Conservation (phyloP, 1,140 invertebrate species). For the Rhyzopertha dominica region DNA sequence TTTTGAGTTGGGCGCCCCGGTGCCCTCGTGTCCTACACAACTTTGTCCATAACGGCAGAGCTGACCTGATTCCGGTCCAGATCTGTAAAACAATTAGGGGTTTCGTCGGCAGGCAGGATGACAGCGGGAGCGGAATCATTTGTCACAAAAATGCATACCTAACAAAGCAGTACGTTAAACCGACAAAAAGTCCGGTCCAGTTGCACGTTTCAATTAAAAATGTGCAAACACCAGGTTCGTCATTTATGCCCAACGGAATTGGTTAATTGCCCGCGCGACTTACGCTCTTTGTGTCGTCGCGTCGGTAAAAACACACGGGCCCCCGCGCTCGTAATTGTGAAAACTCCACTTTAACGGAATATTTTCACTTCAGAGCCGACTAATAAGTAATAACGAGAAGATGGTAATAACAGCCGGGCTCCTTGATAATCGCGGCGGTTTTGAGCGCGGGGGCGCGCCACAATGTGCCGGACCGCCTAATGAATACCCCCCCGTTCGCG, state of each 20-base stretch:
- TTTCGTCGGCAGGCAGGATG: too few relatives aligned
- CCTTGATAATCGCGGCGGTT: constrained; percentile 13
- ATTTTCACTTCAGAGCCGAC: constrained; percentile 12
- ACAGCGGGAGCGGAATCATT: too few relatives aligned
- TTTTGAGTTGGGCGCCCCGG: too few relatives aligned
- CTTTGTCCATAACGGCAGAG: too few relatives aligned
- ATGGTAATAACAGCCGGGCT: constrained; percentile 7
- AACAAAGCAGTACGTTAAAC: too few relatives aligned
- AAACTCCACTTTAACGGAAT: constrained; percentile 8
- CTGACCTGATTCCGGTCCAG: too few relatives aligned
- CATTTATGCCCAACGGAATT: constrained; percentile 1
- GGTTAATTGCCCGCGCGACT: constrained; percentile 12
- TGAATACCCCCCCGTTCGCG: constrained; percentile 10
- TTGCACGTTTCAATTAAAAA: constrained; percentile 17
- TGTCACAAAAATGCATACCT: too few relatives aligned
- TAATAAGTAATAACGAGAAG: constrained; percentile 15
- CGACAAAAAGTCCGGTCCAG: neutral
- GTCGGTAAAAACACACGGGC: too few relatives aligned
- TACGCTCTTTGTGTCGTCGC: too few relatives aligned
- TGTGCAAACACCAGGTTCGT: constrained; percentile 10
- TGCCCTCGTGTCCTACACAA: too few relatives aligned
- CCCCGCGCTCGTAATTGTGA: too few relatives aligned
- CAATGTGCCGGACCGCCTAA: constrained; percentile 10
- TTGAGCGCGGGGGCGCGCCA: constrained; percentile 8
- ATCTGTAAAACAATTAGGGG: too few relatives aligned